phyloP scores from a whole-genome alignment of 92 coral and sea anemone genomes.

The Phenganax marumi region DNA sequence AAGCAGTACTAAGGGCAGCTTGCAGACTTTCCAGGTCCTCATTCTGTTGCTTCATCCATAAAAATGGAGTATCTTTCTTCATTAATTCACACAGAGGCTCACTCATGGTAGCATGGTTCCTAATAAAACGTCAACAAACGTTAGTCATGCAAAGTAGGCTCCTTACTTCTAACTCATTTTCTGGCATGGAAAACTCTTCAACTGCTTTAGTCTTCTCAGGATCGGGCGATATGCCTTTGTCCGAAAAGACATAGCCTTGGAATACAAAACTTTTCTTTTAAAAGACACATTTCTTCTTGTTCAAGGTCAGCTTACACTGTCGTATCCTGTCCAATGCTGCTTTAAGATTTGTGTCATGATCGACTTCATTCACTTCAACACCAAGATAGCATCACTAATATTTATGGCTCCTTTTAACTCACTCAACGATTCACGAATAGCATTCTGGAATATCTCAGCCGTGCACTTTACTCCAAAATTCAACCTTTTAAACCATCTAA shows the following conservation, averaged over 20 bases:
- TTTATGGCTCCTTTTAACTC: constrained; percentile 42
- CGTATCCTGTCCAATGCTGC: constrained; percentile 48
- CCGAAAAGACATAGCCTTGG: too few species aligned
- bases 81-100: constrained; percentile 18
- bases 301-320: constrained; percentile 56
- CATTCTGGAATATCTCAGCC: constrained; percentile 57
- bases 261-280: constrained; percentile 39
- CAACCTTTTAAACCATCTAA: constrained; percentile 39
- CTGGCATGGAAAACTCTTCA: too few species aligned
- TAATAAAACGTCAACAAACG: constrained; percentile 50
- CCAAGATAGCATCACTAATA: constrained; percentile 54
- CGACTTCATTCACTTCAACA: constrained; percentile 33
- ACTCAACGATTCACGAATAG: constrained; percentile 39
- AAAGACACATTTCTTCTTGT: constrained; percentile 50
- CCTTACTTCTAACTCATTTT: neutral
- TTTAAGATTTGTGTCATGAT: constrained; percentile 49
- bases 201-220: too few species aligned
- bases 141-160: constrained; percentile 66
- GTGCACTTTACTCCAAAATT: constrained; percentile 57
- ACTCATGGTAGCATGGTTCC: constrained; percentile 45
- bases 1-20: constrained; percentile 27
- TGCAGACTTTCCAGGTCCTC: constrained; percentile 21
- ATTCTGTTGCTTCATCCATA: constrained; percentile 41
- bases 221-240: too few species aligned
- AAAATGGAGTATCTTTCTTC: constrained; percentile 12